phyloP scores from a whole-genome alignment of 2,797 vertebrate species.

The Tauraco hartlaubi region DNA sequence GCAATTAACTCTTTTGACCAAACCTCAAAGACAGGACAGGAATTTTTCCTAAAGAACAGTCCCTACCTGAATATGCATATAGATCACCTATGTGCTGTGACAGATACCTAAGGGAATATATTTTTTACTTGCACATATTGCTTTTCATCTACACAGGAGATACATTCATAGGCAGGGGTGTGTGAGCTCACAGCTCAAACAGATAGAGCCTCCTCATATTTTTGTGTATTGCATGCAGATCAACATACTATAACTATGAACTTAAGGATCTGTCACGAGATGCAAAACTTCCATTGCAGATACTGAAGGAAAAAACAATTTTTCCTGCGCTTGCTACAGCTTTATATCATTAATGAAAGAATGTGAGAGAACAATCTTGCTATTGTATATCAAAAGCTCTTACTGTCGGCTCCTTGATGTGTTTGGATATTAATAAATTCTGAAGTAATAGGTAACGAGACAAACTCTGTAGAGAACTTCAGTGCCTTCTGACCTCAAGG shows the following conservation, averaged over 20 bases:
- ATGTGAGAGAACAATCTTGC: neutral
- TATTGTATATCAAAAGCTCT: neutral
- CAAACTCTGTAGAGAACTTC: constrained; percentile 34
- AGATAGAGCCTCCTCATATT: neutral
- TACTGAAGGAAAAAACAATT: neutral
- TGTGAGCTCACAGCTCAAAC: neutral
- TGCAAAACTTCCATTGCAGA: neutral
- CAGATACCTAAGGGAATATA: neutral
- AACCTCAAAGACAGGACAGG: neutral
- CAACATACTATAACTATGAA: neutral
- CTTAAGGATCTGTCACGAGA: neutral
- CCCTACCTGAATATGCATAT: neutral
- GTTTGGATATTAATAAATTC: constrained; percentile 47
- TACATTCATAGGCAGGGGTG: neutral
- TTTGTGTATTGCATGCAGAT: neutral
- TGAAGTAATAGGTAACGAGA: constrained; percentile 59
- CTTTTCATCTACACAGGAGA: neutral
- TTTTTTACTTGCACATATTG: neutral
- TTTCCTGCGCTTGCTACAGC: neutral
- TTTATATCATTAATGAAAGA: neutral
- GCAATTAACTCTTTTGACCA: neutral
- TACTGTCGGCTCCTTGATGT: neutral
- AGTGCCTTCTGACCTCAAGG: constrained; percentile 52
- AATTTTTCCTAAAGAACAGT: neutral
- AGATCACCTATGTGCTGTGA: neutral